These are phyloP conservation scores for Tupaia chinensis DNA, from an alignment of 2,113 vertebrate species.

Conservation along the genomic window DNA sequence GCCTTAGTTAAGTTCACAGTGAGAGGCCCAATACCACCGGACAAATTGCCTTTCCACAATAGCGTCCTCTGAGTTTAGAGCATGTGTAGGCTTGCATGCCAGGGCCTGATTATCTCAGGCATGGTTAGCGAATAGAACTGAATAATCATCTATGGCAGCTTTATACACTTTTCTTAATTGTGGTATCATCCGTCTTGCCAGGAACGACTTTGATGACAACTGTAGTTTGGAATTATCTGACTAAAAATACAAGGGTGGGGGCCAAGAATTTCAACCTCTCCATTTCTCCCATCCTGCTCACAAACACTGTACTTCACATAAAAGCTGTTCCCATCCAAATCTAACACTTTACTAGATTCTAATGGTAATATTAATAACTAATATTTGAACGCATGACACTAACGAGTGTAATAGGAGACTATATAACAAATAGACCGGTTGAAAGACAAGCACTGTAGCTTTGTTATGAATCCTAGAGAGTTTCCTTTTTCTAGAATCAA, in stretches of 20 bases:
- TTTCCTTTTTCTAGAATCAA: background rate
- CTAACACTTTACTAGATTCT: conserved; percentile 14
- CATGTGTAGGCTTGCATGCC: background rate
- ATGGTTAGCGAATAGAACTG: background rate
- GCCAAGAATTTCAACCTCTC: background rate
- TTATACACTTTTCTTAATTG: conserved; percentile 6
- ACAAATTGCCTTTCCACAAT: background rate
- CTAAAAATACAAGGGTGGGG: background rate
- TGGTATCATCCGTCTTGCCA: conserved; percentile 9
- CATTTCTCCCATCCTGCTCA: background rate
- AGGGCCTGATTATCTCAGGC: background rate
- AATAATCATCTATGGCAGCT: conserved; percentile 8
- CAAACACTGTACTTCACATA: background rate
- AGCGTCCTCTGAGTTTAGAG: background rate
- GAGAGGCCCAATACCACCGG: background rate
- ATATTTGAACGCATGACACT: background rate
- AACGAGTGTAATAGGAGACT: background rate
- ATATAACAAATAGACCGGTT: background rate
- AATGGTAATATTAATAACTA: conserved; percentile 12
- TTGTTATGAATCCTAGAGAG: background rate
- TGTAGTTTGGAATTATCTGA: conserved; percentile 24
- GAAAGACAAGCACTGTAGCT: background rate
- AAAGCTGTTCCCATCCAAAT: background rate
- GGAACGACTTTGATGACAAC: conserved; percentile 16
- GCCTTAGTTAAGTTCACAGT: background rate